A percentile compares a stretch with the other conserved stretches of the same genome.
Evolutionary conservation across 1,140 invertebrate species (phyloP).

Genomic region (Delia radicum): DNA sequence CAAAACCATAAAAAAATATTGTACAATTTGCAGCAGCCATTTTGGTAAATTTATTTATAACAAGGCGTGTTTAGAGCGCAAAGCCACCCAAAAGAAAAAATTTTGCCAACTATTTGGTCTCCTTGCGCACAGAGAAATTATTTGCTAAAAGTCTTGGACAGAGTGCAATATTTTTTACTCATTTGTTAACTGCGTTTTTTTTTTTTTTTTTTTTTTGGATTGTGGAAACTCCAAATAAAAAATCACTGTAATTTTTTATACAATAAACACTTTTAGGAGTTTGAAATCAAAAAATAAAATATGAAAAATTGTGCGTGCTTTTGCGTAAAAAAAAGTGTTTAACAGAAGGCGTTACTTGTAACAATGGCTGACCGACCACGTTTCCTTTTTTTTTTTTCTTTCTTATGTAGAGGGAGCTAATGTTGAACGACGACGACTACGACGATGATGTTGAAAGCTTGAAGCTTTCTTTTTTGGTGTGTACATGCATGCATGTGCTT

Average conservation of each 20-base stretch:
- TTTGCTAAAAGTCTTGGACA: neutral
- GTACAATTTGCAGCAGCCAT: slow-evolving; percentile 1
- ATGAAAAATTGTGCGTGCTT: neutral
- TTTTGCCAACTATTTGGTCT: neutral
- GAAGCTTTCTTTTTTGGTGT: neutral
- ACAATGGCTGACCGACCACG: slow-evolving; percentile 1
- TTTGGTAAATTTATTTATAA: neutral
- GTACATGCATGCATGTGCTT: neutral
- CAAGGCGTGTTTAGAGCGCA: slow-evolving; percentile 3
- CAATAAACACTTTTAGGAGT: neutral
- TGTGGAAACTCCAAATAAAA: too few relatives aligned
- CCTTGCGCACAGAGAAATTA: slow-evolving; percentile 9
- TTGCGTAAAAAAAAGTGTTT: neutral
- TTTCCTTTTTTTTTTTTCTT: too few relatives aligned
- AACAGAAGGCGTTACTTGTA: slow-evolving; percentile 10
- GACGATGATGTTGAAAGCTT: neutral
- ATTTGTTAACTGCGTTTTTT: neutral
- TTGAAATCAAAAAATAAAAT: neutral
- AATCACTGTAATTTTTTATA: neutral
- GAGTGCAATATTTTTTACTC: neutral
- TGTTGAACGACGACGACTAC: neutral
- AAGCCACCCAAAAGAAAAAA: neutral
- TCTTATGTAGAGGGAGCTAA: neutral
- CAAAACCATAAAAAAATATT: neutral
- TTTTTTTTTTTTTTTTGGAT: too few relatives aligned